These are phyloP conservation scores for Gorsachius goisagi DNA, from an alignment of 2,113 vertebrate species.

Conservation along the genomic window DNA sequence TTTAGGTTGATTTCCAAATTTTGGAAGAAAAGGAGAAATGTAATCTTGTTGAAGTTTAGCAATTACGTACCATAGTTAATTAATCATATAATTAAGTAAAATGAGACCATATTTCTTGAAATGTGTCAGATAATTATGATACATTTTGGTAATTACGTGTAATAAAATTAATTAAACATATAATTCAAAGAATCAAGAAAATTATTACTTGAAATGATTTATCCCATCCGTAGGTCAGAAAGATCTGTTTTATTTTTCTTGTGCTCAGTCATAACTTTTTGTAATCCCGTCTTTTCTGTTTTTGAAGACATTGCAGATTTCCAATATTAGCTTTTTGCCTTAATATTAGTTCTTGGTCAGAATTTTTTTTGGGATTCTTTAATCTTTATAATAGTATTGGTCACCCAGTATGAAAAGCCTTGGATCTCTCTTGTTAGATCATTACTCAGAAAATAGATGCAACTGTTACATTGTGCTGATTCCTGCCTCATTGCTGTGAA, in stretches of 20 bases:
- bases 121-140: slow-evolving; percentile 71
- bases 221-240: slow-evolving; percentile 16
- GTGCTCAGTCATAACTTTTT: background rate
- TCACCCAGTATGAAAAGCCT: slow-evolving; percentile 31
- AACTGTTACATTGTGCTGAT: background rate
- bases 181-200: slow-evolving; percentile 62
- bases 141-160: slow-evolving; percentile 64
- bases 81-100: slow-evolving; percentile 70
- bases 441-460: slow-evolving; percentile 32
- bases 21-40: slow-evolving; percentile 24
- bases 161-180: slow-evolving; percentile 72
- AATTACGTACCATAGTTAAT: slow-evolving; percentile 65
- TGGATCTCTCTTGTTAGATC: background rate
- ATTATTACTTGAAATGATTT: slow-evolving; percentile 49
- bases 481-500: background rate
- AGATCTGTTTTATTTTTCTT: slow-evolving; percentile 25
- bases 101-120: slow-evolving; percentile 66
- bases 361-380: slow-evolving; percentile 50
- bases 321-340: background rate
- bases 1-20: background rate
- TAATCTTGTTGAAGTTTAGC: slow-evolving; percentile 49
- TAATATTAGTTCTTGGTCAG: slow-evolving; percentile 3
- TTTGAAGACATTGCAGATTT: slow-evolving; percentile 31
- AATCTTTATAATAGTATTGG: slow-evolving; percentile 9
- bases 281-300: background rate